Evolutionary conservation across 2,113 vertebrate species (phyloP).

Genomic region (Passerina amoena): DNA sequence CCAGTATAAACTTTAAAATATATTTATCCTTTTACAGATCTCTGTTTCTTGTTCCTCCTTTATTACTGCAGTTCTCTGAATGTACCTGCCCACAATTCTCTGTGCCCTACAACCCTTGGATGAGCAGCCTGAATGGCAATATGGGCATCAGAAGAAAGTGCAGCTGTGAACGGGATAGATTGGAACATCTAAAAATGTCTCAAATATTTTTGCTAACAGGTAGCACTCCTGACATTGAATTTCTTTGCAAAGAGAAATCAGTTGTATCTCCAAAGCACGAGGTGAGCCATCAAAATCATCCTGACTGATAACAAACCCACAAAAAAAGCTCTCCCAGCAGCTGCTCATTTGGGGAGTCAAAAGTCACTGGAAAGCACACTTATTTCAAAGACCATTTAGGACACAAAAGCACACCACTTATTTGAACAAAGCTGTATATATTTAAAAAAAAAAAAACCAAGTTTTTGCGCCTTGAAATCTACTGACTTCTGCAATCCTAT

Average conservation of each 20-base stretch:
- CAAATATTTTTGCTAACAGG: not conserved
- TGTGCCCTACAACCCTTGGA: not conserved
- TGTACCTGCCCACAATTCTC: not conserved
- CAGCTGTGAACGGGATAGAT: not conserved
- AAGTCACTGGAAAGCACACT: not conserved
- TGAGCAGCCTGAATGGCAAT: slow-evolving; percentile 44
- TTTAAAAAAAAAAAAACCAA: not conserved
- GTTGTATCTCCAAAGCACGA: not conserved
- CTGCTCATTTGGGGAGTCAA: not conserved
- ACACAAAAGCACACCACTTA: not conserved
- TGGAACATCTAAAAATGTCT: not conserved
- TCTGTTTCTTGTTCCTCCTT: not conserved
- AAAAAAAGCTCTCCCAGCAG: not conserved
- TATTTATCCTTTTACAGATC: not conserved
- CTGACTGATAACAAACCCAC: not conserved
- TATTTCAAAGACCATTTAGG: not conserved
- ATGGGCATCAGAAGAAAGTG: slow-evolving; percentile 8
- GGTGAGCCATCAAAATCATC: not conserved
- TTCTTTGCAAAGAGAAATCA: not conserved
- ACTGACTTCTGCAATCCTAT: not conserved
- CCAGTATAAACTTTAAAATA: not conserved
- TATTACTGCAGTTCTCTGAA: not conserved
- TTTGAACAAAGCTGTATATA: not conserved
- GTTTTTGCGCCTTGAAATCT: not conserved
- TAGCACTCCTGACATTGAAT: not conserved